Conservation (phyloP, 2,888 invertebrate species). For the Falcaria lacertinaria region DNA sequence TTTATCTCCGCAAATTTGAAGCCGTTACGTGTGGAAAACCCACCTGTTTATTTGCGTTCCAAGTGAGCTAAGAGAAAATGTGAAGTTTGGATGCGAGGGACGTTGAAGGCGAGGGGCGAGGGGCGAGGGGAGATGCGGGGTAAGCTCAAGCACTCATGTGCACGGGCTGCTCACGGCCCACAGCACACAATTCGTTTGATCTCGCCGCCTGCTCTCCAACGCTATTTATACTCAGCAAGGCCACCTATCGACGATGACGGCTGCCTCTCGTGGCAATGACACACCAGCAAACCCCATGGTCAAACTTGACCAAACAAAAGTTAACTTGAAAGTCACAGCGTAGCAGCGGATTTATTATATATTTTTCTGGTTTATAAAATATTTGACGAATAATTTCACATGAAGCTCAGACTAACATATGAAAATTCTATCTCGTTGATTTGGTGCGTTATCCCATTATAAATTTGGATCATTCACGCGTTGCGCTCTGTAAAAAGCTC, state of each 20-base stretch:
- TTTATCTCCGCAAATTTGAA: neutral
- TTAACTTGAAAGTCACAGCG: neutral
- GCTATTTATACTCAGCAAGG: slow-evolving; percentile 72
- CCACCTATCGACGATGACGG: slow-evolving; percentile 50
- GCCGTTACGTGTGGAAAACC: neutral
- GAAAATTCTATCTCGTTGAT: too few species aligned
- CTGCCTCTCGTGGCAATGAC: slow-evolving; percentile 35
- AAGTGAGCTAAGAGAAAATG: slow-evolving; percentile 25
- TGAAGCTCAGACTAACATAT: too few species aligned
- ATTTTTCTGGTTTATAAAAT: too few species aligned
- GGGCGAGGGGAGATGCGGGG: slow-evolving; percentile 23
- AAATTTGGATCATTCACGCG: too few species aligned
- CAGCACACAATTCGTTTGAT: slow-evolving; percentile 76
- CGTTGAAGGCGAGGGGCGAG: slow-evolving; percentile 17
- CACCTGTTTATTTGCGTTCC: slow-evolving; percentile 24
- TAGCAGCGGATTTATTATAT: too few species aligned
- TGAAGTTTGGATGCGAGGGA: slow-evolving; percentile 21
- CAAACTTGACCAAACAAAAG: slow-evolving; percentile 9
- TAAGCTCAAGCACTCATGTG: slow-evolving; percentile 61
- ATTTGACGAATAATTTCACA: too few species aligned
- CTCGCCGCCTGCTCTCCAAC: slow-evolving; percentile 60
- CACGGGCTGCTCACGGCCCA: slow-evolving; percentile 66
- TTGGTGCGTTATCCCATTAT: too few species aligned
- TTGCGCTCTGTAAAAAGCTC: neutral
- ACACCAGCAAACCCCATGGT: slow-evolving; percentile 19